phyloP scores from a whole-genome alignment of 2,113 vertebrate genomes.

The Dromiciops gliroides region DNA sequence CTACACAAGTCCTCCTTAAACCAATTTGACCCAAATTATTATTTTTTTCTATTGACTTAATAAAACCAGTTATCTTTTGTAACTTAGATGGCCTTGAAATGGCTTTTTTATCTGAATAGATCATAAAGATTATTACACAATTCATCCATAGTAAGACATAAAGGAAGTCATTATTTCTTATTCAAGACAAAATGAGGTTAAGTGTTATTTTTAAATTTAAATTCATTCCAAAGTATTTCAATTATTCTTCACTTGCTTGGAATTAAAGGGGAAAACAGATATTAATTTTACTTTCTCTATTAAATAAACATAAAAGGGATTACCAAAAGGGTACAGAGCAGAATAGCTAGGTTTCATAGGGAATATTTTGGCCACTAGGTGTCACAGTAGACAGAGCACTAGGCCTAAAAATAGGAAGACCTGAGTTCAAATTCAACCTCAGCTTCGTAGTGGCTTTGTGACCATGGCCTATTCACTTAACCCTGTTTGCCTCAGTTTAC shows the following conservation, averaged over 20 bases:
- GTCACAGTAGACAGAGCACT: not conserved
- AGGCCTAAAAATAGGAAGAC: not conserved
- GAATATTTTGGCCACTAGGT: not conserved
- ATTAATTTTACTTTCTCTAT: not conserved
- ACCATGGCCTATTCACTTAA: not conserved
- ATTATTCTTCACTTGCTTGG: not conserved
- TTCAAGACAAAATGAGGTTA: not conserved
- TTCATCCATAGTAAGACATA: not conserved
- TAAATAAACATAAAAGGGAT: not conserved
- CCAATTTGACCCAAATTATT: not conserved
- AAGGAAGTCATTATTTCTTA: not conserved
- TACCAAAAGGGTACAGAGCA: not conserved
- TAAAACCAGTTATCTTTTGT: not conserved
- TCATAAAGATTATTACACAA: not conserved
- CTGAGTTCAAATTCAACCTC: not conserved
- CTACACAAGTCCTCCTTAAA: not conserved
- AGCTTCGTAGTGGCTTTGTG: not conserved
- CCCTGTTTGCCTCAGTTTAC: not conserved
- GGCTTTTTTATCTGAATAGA: not conserved
- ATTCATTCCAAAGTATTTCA: slow-evolving; percentile 7
- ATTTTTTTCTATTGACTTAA: not conserved
- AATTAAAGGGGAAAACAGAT: not conserved
- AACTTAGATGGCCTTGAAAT: not conserved
- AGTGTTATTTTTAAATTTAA: not conserved
- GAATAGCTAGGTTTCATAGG: not conserved